Base-by-base conservation (phyloP, 2,797 vertebrate species). In the Babyrousa celebensis region DNA sequence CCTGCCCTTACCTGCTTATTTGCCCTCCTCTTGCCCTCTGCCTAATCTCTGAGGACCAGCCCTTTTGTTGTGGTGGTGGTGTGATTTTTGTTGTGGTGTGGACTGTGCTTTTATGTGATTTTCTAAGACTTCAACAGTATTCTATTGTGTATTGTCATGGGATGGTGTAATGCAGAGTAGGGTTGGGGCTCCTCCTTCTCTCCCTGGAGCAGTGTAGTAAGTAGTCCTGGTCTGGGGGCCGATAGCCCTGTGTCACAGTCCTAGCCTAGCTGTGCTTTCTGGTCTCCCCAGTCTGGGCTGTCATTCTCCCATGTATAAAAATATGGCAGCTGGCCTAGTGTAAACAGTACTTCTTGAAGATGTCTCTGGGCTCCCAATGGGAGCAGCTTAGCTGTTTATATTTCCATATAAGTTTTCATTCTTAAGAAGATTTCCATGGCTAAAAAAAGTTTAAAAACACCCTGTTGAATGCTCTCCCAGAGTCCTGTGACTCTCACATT, bases 51-150 rank as follows among this genome's bases (percentile, higher is more conserved):
- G 25, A 92, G 25, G 25, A 75, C 60, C 23, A 88, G 36, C n/a
- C 25, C 25, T n/a, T 70, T 23, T 9, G n/a, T 78, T 21, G 75
- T 78, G 0, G 29, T 58, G 54, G 54, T 79, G n/a, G 54, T 63
- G 62, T 32, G 29, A 7, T 52, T 86, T 36, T 36, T 36, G 36
- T 36, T 36, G 36, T 36, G 36, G 36, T 36, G 36, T 36, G 6
- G 6, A 58, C 0, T 90, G 4, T 94, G 58, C 27, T 91, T 91
- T 94, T 89, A 56, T 54, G 36, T 85, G 40, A 20, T 36, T 89
- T 95, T 91, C 48, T 70, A 85, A 85, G 85, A 17, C 72, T 89
- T 88, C 18, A 92, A 67, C n/a, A 85, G 18, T 63, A 70, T 58
- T 89, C 4, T 32, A 29, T 43, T 85, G 6, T 27, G 4, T 21